A percentile compares a stretch with the other conserved stretches of the same genome.
phyloP scores from a whole-genome alignment of 2,888 invertebrate genomes.

The Euproctis similis region DNA sequence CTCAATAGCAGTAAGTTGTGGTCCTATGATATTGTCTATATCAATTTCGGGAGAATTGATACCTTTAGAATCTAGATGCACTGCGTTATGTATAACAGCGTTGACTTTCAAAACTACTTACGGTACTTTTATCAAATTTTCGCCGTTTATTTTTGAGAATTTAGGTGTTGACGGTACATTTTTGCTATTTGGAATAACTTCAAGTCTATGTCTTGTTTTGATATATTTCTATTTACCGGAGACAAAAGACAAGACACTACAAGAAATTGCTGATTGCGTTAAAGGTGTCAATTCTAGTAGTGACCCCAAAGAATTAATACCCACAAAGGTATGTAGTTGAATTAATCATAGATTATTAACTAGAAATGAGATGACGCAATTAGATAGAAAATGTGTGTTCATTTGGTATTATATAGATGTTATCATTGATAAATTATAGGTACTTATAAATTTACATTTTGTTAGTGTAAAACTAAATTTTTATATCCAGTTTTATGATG shows the following conservation, averaged over 20 bases:
- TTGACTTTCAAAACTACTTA: conserved; percentile 11
- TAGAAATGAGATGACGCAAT: too few species aligned
- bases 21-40: conserved; percentile 26
- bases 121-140: conserved; percentile 21
- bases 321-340: too few species aligned
- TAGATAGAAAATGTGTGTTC: too few species aligned
- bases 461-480: too few species aligned
- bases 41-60: conserved; percentile 25
- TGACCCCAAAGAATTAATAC: neutral
- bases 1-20: conserved; percentile 25
- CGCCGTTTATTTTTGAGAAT: conserved; percentile 17
- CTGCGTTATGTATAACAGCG: conserved; percentile 9
- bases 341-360: too few species aligned
- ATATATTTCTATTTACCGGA: conserved; percentile 1
- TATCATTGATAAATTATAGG: too few species aligned
- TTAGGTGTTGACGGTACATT: conserved; percentile 4
- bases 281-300: neutral
- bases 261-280: conserved; percentile 1
- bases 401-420: too few species aligned
- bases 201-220: neutral
- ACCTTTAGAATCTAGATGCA: conserved; percentile 15
- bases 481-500: too few species aligned
- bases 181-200: neutral
- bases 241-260: conserved; percentile 3
- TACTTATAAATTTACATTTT: too few species aligned